These are phyloP conservation scores for Brachyptera putata DNA, from an alignment of 2,888 invertebrate genomes.

Conservation along the genomic window DNA sequence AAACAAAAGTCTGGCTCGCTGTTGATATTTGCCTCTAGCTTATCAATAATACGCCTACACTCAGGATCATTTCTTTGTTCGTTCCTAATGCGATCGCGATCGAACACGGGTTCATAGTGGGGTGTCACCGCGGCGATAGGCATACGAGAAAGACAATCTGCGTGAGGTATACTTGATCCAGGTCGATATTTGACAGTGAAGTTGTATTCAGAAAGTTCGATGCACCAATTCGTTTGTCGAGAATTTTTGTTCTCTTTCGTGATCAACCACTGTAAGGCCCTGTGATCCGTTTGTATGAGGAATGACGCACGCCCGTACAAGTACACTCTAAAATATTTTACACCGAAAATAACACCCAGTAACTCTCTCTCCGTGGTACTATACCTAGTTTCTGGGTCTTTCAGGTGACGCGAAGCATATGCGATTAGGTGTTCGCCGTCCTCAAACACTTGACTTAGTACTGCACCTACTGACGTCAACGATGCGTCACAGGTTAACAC, in stretches of 20 bases:
- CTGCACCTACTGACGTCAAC: constrained; percentile 34
- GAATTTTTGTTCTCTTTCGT: constrained; percentile 29
- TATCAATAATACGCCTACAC: background rate
- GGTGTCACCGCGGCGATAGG: background rate
- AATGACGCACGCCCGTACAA: constrained; percentile 41
- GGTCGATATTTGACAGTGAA: constrained; percentile 23
- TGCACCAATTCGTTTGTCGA: constrained; percentile 23
- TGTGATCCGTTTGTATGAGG: constrained; percentile 34
- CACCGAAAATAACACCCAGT: constrained; percentile 32
- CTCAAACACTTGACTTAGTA: constrained; percentile 34
- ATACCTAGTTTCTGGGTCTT: constrained; percentile 31
- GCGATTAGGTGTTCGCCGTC: constrained; percentile 31
- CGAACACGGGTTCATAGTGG: constrained; percentile 10
- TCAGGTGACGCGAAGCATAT: constrained; percentile 31
- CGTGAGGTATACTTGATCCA: constrained; percentile 11
- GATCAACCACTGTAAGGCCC: constrained; percentile 34
- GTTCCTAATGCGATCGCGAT: constrained; percentile 4
- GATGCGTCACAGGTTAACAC: constrained; percentile 36
- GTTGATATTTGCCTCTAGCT: too few species aligned
- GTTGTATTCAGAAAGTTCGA: constrained; percentile 23
- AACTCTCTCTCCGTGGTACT: constrained; percentile 32
- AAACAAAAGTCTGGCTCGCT: constrained; percentile 15
- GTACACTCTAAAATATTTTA: constrained; percentile 27
- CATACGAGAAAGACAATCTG: constrained; percentile 18
- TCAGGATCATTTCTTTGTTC: constrained; percentile 3